These are phyloP conservation scores for Anhinga rufa DNA, from an alignment of 2,113 vertebrate genomes.

Conservation along the genomic window DNA sequence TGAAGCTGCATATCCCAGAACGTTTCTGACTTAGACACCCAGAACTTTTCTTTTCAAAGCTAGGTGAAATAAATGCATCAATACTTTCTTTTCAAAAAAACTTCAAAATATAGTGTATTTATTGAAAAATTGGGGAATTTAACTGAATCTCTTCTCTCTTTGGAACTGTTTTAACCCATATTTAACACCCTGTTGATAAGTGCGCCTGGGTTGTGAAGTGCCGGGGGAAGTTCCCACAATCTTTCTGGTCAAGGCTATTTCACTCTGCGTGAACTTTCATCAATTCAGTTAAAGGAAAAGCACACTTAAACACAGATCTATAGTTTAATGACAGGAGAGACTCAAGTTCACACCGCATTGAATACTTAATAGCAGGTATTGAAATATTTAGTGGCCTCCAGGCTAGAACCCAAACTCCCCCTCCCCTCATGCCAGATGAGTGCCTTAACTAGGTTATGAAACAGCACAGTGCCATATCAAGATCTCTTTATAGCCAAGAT, in stretches of 20 bases:
- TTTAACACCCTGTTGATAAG: not conserved
- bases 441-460: not conserved
- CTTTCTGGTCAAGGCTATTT: not conserved
- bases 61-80: not conserved
- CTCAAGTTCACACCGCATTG: not conserved
- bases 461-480: not conserved
- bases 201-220: not conserved
- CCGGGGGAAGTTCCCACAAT: not conserved
- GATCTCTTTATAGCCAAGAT: not conserved
- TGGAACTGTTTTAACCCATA: not conserved
- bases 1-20: not conserved
- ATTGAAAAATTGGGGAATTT: not conserved
- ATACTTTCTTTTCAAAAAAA: not conserved
- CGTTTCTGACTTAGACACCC: not conserved
- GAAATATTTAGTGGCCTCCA: slow-evolving; percentile 31
- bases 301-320: slow-evolving; percentile 4
- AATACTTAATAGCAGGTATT: slow-evolving; percentile 15
- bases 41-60: not conserved
- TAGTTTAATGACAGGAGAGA: not conserved
- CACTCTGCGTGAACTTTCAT: not conserved
- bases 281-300: not conserved
- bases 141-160: not conserved
- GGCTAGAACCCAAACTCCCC: not conserved
- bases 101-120: not conserved
- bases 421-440: not conserved